Base-by-base conservation (phyloP, 2,888 invertebrate genomes). In the Ichneumoninae sp. region DNA sequence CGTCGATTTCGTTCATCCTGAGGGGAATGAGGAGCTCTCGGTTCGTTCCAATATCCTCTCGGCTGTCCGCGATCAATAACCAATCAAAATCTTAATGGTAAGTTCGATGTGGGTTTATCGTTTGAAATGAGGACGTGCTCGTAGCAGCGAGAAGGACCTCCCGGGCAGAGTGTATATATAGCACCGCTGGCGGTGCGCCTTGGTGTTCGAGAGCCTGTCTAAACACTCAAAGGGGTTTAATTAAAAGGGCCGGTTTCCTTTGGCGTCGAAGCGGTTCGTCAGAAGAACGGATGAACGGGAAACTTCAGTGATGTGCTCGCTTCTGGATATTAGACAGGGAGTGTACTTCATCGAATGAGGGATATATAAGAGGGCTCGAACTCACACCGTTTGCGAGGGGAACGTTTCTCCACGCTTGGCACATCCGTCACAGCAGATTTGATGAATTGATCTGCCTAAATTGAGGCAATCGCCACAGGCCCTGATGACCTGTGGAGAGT, bases 81-180 rank as follows among this genome's bases (percentile, higher is more conserved):
- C 88, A 89, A 89, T 89, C 88, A 87, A 85, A 88, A 89, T 86
- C 88, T 88, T 86, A 85, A 83, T 87, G 84, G 88, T 86, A 87
- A 88, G 86, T 86, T 86, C 87, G 81, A 86, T 85, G 85, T 85
- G 79, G 80, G 84, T 47, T 86, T 79, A 81, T 79, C 81, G 72
- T 81, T 69, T 65, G 47, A 83, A 70, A 79, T 74, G 68, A 74
- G 77, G 65, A 80, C 62, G 84, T 60, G 84, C 72, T 65, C 69
- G 65, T 40, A 36, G 22, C 54, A 26, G 50, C 76, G 52, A 52
- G 76, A 33, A 74, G 50, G 33, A 75, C 65, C 26, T 30, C 62
- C 65, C 13, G 3, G 22, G 36, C 44, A n/a, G 22, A 54, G 47
- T 19, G 50, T 70, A 36, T 77, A 77, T n/a, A 44, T 26, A 50